These are phyloP conservation scores for Pica pica DNA, from an alignment of 2,113 vertebrate genomes.

Conservation along the genomic window DNA sequence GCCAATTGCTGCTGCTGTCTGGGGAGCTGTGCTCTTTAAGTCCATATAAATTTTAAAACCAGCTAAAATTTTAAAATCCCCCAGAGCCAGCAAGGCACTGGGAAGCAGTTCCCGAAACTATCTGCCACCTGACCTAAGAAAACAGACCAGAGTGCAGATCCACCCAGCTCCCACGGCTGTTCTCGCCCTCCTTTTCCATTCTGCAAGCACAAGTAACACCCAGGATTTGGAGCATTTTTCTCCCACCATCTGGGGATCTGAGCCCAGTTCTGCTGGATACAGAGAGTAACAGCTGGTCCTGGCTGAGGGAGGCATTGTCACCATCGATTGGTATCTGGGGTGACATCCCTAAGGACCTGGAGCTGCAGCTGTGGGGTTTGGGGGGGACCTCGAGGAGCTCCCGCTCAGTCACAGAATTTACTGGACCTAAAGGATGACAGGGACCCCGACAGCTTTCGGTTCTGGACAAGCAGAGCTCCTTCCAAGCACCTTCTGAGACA, in stretches of 20 bases:
- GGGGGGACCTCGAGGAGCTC: not conserved
- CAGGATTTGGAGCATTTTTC: not conserved
- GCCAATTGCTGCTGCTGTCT: not conserved
- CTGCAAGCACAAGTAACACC: not conserved
- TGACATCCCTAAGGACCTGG: not conserved
- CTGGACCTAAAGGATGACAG: not conserved
- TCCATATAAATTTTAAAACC: not conserved
- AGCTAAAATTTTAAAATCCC: not conserved
- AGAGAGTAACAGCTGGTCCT: not conserved
- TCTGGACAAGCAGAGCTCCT: not conserved
- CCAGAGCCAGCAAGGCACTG: not conserved
- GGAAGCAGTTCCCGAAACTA: not conserved
- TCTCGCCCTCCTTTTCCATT: not conserved
- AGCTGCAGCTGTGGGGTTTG: not conserved
- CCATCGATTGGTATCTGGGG: not conserved
- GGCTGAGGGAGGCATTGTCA: not conserved
- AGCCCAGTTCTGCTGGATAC: not conserved
- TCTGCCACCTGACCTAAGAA: not conserved
- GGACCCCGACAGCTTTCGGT: accelerated
- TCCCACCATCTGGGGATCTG: not conserved
- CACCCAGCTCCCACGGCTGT: not conserved
- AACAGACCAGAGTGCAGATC: not conserved
- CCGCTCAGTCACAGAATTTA: not conserved
- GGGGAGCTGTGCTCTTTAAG: not conserved
- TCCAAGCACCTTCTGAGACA: not conserved